Base-by-base conservation (phyloP, 2,888 invertebrate genomes). In the Xiphydria camelus region DNA sequence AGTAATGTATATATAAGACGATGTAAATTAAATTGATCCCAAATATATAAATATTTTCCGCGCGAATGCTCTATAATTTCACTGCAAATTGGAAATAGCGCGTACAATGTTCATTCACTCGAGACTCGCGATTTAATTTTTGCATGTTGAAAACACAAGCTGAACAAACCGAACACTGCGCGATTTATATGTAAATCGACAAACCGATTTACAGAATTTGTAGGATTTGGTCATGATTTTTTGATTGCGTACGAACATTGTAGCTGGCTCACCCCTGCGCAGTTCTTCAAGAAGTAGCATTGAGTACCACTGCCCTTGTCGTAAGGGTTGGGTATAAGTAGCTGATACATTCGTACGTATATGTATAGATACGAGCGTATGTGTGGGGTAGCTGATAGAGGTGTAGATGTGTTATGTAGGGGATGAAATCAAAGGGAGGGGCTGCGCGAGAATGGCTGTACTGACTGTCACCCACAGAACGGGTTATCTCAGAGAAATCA, bases 11-110 rank as follows among this genome's bases (percentile, higher is more conserved):
- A 67, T 64, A 67, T 62, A 62, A 59, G 41, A 50, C 59, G 66
- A 55, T 69, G 66, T 68, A 66, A 57, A 68, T 64, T 64, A 57
- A 55, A 53, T 46, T 61, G 47, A 53, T 56, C 56, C 65, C 59
- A 68, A 72, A 75, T 74, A 73, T 69, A 72, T 59, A 59, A 60
- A 62, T 74, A 70, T 74, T 73, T 73, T 74, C 65, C 62, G 70
- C 68, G 64, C 62, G 63, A 58, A 52, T 17, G 29, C 19, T 20
- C n/a, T 19, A 14, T 12, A 9, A 35, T 22, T 20, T 10, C 12
- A 12, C 20, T 12, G 2, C 18, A 12, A 37, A 3, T 36, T 22
- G 32, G 21, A 32, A 31, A 32, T n/a, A n/a, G n/a, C n/a, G n/a
- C n/a, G n/a, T n/a, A n/a, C n/a, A n/a, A n/a, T n/a, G n/a, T n/a